Base-by-base conservation (phyloP, 2,797 vertebrate species). In the Pseudochaenichthys georgianus region DNA sequence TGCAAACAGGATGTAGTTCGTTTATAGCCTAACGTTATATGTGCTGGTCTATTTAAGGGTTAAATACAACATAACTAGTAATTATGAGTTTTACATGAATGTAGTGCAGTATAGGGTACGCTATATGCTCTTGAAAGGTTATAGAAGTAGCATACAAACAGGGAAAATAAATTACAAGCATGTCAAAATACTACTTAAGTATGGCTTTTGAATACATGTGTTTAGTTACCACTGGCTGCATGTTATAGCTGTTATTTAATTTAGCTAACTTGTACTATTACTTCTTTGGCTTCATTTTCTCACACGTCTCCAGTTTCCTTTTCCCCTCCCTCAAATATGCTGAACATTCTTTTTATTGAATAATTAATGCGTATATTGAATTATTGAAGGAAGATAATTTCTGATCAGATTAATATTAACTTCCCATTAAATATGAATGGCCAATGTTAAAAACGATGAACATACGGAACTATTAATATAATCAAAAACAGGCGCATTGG, bases 381-480 rank as follows among this genome's bases (percentile, higher is more conserved):
- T 95, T 92, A 95, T 94, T 94, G 88, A 93, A 79, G 86, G 66
- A 88, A 88, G 92, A 94, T 94, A 94, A 94, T 94, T 94, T 93
- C 89, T 93, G 91, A 95, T 95, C 94, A 90, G 90, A 94, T 95
- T 93, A 95, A 95, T 95, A 94, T 95, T 93, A 94, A 92, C 86
- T 91, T 87, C 87, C 50, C 31, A 68, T 95, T 60, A 95, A 95
- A 95, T 93, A 95, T 94, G 93, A 79, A 94, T 92, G 85, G 43
- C 62, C 43, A 58, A 74, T 88, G 90, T 90, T 90, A 81, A 81
- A 92, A 90, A 86, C 51, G 67, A 91, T 90, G 80, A 94, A 88
- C 82, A 88, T 80, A 80, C 63, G 57, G 76, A 83, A 84, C 82
- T 88, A 90, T 92, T 90, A 93, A 90, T 91, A 86, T 87, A 87